Evolutionary conservation across 2,888 invertebrate genomes (phyloP), one percentile per base, ranked within the genome.

Genomic region (Lepidochitona cinerea): DNA sequence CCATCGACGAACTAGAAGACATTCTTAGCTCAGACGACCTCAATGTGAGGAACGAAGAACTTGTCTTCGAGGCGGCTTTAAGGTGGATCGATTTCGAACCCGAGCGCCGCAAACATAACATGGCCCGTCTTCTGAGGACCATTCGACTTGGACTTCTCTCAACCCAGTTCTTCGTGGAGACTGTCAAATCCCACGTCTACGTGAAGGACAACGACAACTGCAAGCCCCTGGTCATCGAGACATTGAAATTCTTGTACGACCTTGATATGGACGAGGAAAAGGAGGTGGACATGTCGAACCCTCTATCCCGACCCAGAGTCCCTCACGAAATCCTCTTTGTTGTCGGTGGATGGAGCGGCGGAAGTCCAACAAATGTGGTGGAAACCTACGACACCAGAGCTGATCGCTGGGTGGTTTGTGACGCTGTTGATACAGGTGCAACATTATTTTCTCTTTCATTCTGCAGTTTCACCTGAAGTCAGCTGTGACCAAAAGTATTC

Each of bases 211-310:
- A 79, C 70, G 95, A 96, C 79, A 94, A 94, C 12, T 96, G 97
- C 81, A 93, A 95, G 23, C 96, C 97, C 0, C 94, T 97, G 79
- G 95, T 97, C 78, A 96, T 97, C 41, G 96, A 97, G 90, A 96
- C 97, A 0, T 92, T 97, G 52, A 96, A 95, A 88, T 97, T 97
- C 90, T 93, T 97, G 66, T 97, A 97, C 91, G 97, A 97, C 89
- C 92, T 97, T 87, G 97, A 97, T 91, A 95, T 96, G 93, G 96
- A 96, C 77, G 93, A 93, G 87, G 94, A 92, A 68, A 91, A 95
- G 87, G 95, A 95, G 68, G 83, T 90, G 5, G 91, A 91, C 78
- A 81, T 90, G 23, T 86, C 84, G 80, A 93, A 94, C 85, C 93
- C 93, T 0, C 85, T 94, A 49, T 92, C 94, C 9, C 91, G 94